phyloP scores from a whole-genome alignment of 2,113 vertebrate species.

The Aepyceros melampus region DNA sequence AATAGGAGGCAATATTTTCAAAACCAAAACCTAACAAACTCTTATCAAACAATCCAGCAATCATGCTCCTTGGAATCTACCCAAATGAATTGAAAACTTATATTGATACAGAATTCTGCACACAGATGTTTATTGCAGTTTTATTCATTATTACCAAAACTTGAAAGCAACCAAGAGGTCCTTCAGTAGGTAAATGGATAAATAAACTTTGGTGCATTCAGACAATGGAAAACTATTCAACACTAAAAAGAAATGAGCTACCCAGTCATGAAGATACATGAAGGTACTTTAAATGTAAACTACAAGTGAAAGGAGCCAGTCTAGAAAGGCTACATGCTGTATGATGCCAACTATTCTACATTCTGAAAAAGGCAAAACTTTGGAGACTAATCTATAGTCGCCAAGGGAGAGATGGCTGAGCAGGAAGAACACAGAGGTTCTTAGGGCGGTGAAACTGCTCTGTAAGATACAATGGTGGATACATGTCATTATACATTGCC shows the following conservation, averaged over 20 bases:
- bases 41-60: background rate
- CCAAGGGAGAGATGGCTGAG: background rate
- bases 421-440: background rate
- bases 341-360: background rate
- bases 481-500: background rate
- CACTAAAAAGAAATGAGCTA: background rate
- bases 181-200: background rate
- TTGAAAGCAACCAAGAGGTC: background rate
- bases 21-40: background rate
- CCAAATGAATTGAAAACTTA: background rate
- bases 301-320: background rate
- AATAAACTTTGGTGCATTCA: background rate
- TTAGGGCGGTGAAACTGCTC: background rate
- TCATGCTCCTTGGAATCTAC: background rate
- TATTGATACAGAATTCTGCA: background rate
- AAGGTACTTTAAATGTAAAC: background rate
- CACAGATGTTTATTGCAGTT: background rate
- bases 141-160: background rate
- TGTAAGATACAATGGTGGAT: background rate
- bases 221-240: background rate
- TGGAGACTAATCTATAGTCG: background rate
- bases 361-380: background rate
- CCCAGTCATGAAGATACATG: background rate
- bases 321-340: background rate
- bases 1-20: background rate